Evolutionary conservation across 2,113 vertebrate species (phyloP), one percentile per base, ranked within the genome.

Genomic region (Gyps fulvus): DNA sequence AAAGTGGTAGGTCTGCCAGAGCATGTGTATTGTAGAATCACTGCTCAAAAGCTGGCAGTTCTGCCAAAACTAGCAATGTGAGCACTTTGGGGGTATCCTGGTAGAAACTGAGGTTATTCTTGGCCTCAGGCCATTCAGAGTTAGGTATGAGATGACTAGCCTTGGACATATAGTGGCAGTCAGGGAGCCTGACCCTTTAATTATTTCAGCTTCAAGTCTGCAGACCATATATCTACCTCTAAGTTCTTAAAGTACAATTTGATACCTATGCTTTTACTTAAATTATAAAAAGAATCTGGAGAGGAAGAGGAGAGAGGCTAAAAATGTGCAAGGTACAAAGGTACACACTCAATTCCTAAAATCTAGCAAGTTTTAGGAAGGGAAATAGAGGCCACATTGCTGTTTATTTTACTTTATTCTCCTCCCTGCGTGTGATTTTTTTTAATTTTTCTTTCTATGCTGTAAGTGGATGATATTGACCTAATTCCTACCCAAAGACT

Each of bases 381-480:
- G 11, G 11, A 82, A 72, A 52, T n/a, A 81, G 26, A 81, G 69
- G 16, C 18, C 16, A 71, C 1, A 16, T 14, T 84, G 32, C 27
- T 83, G 22, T 78, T 84, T 59, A 67, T 69, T 77, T 84, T 54
- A 31, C 16, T 77, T 61, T 78, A 52, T 84, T 85, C 13, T 67
- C 12, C 18, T 14, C 27, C 18, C 9, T 50, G 19, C 17, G 18
- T 45, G n/a, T 63, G 8, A 38, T 49, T 23, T 67, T 67, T 22
- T 0, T 3, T 19, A 2, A 3, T 43, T 21, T 71, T 85, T 25
- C n/a, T 55, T 15, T 21, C 26, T 80, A 1, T 34, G 9, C 4
- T 83, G 1, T 58, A 55, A 84, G 17, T 55, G 16, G 5, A 18
- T 52, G 40, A 71, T 90, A 65, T 6, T 0, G 0, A 55, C 62